phyloP scores from a whole-genome alignment of 2,113 vertebrate species.

The Cebus imitator region DNA sequence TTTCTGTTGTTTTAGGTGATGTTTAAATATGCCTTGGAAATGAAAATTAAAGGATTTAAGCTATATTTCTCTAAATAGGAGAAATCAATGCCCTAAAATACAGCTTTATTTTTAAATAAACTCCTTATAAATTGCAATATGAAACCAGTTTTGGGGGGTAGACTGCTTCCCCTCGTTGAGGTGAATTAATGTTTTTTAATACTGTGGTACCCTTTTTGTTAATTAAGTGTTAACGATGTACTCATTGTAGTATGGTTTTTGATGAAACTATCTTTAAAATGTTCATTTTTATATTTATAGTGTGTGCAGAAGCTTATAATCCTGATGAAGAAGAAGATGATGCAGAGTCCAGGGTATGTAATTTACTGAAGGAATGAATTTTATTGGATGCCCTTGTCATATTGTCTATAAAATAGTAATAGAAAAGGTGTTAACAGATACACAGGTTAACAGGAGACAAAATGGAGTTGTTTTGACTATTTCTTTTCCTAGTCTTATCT shows the following conservation, averaged over 20 bases:
- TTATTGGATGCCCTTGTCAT: background rate
- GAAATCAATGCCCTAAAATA: background rate
- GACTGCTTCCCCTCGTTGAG: background rate
- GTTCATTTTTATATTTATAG: slow-evolving; percentile 83
- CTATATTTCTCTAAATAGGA: background rate
- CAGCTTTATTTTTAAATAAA: slow-evolving; percentile 4
- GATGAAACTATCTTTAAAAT: slow-evolving; percentile 50
- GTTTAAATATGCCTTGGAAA: slow-evolving; percentile 27
- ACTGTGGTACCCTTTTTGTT: background rate
- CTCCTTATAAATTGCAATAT: background rate
- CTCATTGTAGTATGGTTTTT: slow-evolving; percentile 21
- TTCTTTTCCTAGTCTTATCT: background rate
- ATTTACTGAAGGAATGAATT: slow-evolving; percentile 47
- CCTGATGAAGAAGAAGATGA: slow-evolving; percentile 99
- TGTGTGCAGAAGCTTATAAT: slow-evolving; percentile 98
- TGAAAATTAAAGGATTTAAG: background rate
- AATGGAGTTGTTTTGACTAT: background rate
- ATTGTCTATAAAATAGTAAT: background rate
- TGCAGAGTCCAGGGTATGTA: slow-evolving; percentile 92
- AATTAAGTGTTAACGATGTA: background rate
- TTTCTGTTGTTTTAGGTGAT: background rate
- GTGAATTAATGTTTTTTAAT: background rate
- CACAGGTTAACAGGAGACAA: background rate
- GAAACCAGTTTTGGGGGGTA: background rate
- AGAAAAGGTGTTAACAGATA: background rate